These are phyloP conservation scores for Melinopterus prodromus DNA, from an alignment of 2,888 invertebrate genomes.

Conservation along the genomic window DNA sequence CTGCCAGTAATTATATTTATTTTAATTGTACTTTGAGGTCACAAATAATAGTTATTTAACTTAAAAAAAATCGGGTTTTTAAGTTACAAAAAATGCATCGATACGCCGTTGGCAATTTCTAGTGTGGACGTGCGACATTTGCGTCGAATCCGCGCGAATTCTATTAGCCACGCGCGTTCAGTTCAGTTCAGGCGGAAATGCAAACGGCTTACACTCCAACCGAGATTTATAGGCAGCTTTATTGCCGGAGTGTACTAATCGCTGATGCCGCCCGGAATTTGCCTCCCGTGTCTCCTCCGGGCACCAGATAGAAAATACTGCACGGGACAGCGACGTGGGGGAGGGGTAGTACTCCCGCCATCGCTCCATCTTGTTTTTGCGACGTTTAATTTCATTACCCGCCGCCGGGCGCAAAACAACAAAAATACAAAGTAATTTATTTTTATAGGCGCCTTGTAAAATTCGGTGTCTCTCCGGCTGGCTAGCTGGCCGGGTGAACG, in stretches of 20 bases:
- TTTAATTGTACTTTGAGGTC: too few species aligned
- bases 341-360: not conserved
- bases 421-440: conserved; percentile 18
- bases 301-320: not conserved
- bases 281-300: not conserved
- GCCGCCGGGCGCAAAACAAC: conserved; percentile 6
- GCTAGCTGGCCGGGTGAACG: not conserved
- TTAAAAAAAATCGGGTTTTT: too few species aligned
- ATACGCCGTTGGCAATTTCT: too few species aligned
- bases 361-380: conserved; percentile 19
- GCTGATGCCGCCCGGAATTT: conserved; percentile 9
- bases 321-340: too few species aligned
- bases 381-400: conserved; percentile 22
- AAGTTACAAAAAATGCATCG: too few species aligned
- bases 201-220: conserved; percentile 26
- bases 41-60: too few species aligned
- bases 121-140: too few species aligned
- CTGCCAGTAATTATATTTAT: too few species aligned
- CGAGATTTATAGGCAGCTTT: conserved; percentile 31
- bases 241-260: conserved; percentile 28
- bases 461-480: conserved; percentile 4
- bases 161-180: conserved; percentile 17
- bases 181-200: conserved; percentile 20
- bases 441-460: conserved; percentile 16
- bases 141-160: conserved; percentile 9